Percentiles rank a stretch among this genome's conserved stretches.
These are phyloP conservation scores for Biston stratarius DNA, from an alignment of 2,888 invertebrate species.

Conservation along the genomic window DNA sequence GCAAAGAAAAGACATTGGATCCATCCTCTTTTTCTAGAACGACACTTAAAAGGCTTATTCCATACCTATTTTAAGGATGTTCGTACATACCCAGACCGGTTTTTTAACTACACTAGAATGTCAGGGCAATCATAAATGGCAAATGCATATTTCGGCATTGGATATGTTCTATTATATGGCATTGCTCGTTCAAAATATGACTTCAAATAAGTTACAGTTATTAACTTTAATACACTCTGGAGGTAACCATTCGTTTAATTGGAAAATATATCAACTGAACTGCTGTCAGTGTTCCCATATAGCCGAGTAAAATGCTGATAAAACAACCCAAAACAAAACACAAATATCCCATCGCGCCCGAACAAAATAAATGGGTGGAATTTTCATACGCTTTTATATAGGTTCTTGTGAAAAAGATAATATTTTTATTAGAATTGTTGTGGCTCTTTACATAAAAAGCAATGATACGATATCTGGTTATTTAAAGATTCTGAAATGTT, in stretches of 20 bases:
- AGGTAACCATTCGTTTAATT: constrained; percentile 60
- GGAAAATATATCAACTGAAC: constrained; percentile 58
- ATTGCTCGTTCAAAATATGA: constrained; percentile 3
- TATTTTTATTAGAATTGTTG: constrained; percentile 33
- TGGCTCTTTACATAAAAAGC: constrained; percentile 19
- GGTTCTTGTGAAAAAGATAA: constrained; percentile 30
- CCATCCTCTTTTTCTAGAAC: too few species aligned
- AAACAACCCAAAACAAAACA: too few species aligned
- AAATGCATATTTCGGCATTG: too few species aligned
- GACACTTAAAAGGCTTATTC: too few species aligned
- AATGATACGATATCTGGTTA: background rate
- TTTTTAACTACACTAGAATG: too few species aligned
- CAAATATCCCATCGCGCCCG: constrained; percentile 35
- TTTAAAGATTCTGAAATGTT: too few species aligned
- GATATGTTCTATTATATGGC: too few species aligned
- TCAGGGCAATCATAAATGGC: too few species aligned
- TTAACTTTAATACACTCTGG: constrained; percentile 58
- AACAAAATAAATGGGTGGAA: constrained; percentile 39
- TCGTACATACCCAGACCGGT: too few species aligned
- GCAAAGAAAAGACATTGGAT: too few species aligned
- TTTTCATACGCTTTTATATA: constrained; percentile 31
- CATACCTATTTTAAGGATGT: too few species aligned
- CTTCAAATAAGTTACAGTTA: constrained; percentile 46
- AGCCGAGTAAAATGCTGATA: constrained; percentile 45
- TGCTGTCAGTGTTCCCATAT: constrained; percentile 44